Evolutionary conservation across 1,140 invertebrate genomes (phyloP).

Genomic region (Galleria mellonella): DNA sequence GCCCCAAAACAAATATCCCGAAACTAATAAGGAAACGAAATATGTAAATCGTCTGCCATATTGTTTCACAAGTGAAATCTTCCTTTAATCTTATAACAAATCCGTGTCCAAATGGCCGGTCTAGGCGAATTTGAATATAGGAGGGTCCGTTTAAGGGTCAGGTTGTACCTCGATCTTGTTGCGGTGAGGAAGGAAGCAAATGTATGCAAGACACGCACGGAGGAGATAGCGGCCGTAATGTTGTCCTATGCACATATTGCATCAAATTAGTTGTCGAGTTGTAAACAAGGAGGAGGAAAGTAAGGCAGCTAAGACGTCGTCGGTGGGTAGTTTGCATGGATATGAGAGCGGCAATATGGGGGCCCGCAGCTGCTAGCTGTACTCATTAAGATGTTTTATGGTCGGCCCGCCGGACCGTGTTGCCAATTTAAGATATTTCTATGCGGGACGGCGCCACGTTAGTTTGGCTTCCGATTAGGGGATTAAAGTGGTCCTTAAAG

Average conservation of each 20-base stretch:
- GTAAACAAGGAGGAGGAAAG: constrained; percentile 68
- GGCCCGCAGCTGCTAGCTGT: constrained; percentile 61
- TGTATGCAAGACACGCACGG: constrained; percentile 68
- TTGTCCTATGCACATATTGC: constrained; percentile 75
- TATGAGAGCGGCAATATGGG: constrained; percentile 69
- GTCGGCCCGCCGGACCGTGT: constrained; percentile 66
- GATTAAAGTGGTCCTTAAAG: constrained; percentile 67
- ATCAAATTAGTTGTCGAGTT: constrained; percentile 75
- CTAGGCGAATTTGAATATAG: constrained; percentile 70
- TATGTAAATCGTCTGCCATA: constrained; percentile 73
- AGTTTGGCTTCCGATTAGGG: constrained; percentile 72
- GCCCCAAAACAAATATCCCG: constrained; percentile 72
- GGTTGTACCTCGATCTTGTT: constrained; percentile 32
- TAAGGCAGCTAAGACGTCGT: constrained; percentile 65
- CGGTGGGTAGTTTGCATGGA: constrained; percentile 69
- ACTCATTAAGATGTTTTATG: constrained; percentile 74
- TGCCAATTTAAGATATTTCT: constrained; percentile 74
- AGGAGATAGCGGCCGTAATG: constrained; percentile 64
- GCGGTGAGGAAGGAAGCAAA: constrained; percentile 50
- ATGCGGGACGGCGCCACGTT: constrained; percentile 64
- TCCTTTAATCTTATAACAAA: constrained; percentile 77
- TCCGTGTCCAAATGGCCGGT: constrained; percentile 73
- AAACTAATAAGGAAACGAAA: constrained; percentile 75
- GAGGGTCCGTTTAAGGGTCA: constrained; percentile 64
- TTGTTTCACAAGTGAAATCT: constrained; percentile 75